These are phyloP conservation scores for Myotis yumanensis DNA, from an alignment of 2,113 vertebrate genomes.

Conservation along the genomic window DNA sequence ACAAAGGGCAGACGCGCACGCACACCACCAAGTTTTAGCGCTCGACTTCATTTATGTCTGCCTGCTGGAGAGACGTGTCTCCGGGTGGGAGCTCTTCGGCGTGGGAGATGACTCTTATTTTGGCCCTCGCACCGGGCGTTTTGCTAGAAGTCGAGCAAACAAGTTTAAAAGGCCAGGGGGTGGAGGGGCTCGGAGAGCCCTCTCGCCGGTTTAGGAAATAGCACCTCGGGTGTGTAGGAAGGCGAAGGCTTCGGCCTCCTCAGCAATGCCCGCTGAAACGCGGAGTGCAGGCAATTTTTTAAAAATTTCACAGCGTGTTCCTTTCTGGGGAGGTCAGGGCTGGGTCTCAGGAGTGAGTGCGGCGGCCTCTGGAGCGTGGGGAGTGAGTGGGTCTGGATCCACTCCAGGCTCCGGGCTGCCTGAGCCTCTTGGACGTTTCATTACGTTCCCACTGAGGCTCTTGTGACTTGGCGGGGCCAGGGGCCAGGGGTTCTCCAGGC, in stretches of 20 bases:
- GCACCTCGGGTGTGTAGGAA: not conserved
- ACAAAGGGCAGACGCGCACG: constrained; percentile 65
- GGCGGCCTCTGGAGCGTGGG: constrained; percentile 3
- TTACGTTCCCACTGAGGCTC: not conserved
- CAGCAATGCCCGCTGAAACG: not conserved
- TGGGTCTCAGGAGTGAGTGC: not conserved
- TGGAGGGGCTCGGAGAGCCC: not conserved
- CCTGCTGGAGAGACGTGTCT: constrained; percentile 61
- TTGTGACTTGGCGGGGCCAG: constrained; percentile 39
- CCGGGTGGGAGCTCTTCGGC: constrained; percentile 30
- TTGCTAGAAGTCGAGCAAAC: constrained; percentile 52
- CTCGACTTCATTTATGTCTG: constrained; percentile 60
- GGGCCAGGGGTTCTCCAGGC: constrained; percentile 27
- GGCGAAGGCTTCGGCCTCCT: constrained; percentile 40
- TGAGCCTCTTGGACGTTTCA: not conserved
- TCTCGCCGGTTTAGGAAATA: not conserved
- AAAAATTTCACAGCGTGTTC: not conserved
- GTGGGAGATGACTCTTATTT: constrained; percentile 21
- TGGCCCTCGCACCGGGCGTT: not conserved
- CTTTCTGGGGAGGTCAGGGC: constrained; percentile 47
- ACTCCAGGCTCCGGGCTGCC: not conserved
- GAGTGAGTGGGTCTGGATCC: constrained; percentile 34
- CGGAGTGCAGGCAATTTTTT: not conserved
- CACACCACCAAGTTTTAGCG: constrained; percentile 75
- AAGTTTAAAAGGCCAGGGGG: constrained; percentile 33